Conservation (phyloP, 1,140 invertebrate species). For the Adoxophyes honmai region DNA sequence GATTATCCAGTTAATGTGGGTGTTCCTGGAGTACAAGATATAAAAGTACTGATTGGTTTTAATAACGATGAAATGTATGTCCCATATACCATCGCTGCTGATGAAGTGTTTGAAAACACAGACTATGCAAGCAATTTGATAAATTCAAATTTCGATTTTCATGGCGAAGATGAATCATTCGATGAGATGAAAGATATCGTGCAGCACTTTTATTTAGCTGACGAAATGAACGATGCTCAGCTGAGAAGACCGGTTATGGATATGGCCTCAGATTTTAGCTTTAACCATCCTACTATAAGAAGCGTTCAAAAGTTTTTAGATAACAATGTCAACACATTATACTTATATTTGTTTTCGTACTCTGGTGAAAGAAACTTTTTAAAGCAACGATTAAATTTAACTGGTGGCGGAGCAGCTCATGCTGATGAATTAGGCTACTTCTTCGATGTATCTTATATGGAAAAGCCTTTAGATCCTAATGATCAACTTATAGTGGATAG, state of each 20-base stretch:
- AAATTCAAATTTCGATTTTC: neutral
- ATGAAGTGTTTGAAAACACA: neutral
- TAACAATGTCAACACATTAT: too few species aligned
- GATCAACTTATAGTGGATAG: constrained; percentile 29
- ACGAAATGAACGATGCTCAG: constrained; percentile 19
- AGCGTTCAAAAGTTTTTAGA: constrained; percentile 22
- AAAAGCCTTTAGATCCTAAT: constrained; percentile 19
- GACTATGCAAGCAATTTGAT: neutral
- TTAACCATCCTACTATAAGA: constrained; percentile 30
- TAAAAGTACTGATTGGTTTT: constrained; percentile 33
- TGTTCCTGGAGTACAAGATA: constrained; percentile 28
- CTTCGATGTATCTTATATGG: constrained; percentile 19
- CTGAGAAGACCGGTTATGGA: constrained; percentile 18
- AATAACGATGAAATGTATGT: constrained; percentile 26
- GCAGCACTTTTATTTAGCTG: constrained; percentile 32
- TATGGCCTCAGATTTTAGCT: constrained; percentile 29
- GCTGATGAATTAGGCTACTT: constrained; percentile 37
- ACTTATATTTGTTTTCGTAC: constrained; percentile 37
- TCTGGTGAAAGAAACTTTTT: constrained; percentile 27
- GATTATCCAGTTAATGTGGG: constrained; percentile 22
- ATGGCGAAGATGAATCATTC: neutral
- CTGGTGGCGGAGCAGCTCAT: constrained; percentile 23
- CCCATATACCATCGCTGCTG: too few species aligned
- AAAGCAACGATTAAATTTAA: constrained; percentile 18
- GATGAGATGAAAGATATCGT: constrained; percentile 23